Conservation (phyloP, 2,113 vertebrate genomes). For the Strix uralensis region DNA sequence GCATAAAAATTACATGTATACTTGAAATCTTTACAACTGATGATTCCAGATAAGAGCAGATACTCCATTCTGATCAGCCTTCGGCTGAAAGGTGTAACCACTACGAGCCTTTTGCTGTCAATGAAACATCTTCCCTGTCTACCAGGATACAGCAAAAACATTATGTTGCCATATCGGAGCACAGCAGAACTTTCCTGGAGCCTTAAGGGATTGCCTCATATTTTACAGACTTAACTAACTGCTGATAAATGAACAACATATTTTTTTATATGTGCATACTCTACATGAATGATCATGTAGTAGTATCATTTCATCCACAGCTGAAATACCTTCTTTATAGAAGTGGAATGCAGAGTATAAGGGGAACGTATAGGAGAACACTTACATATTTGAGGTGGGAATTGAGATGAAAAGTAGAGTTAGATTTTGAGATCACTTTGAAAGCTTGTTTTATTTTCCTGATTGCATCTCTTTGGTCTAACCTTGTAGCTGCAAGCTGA, state of each 20-base stretch:
- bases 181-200: constrained; percentile 17
- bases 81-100: constrained; percentile 63
- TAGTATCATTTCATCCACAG: constrained; percentile 29
- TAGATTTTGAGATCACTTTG: not conserved
- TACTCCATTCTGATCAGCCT: constrained; percentile 45
- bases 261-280: constrained; percentile 8
- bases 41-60: constrained; percentile 53
- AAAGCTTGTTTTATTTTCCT: too few relatives aligned
- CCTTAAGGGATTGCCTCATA: constrained; percentile 47
- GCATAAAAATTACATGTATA: constrained; percentile 64
- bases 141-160: constrained; percentile 41
- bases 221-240: constrained; percentile 47
- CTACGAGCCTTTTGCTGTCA: constrained; percentile 32
- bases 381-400: constrained; percentile 8
- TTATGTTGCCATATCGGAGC: constrained; percentile 34
- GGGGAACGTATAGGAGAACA: not conserved
- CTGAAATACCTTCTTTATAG: not conserved
- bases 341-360: not conserved
- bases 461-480: not conserved
- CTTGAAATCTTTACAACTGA: constrained; percentile 68
- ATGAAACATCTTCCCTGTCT: constrained; percentile 45
- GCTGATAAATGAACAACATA: constrained; percentile 32
- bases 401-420: not conserved
- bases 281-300: constrained; percentile 50
- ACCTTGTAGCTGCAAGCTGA: not conserved